Evolutionary conservation across 1,140 invertebrate genomes (phyloP).

Genomic region (Bombus confusus): DNA sequence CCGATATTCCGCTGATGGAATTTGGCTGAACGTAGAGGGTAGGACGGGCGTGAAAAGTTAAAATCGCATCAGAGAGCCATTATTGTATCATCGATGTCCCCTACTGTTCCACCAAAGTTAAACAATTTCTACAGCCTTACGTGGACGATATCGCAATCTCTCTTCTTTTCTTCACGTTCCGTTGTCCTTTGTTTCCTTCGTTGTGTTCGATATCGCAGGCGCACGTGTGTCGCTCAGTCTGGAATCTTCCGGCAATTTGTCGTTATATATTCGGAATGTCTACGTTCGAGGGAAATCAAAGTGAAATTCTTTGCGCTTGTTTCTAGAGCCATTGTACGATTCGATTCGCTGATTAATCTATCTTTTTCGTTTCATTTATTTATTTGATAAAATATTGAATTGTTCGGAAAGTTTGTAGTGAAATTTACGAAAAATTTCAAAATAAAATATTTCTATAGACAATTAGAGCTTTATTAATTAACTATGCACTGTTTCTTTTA

Average conservation of each 20-base stretch:
- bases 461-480: not conserved
- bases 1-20: slow-evolving; percentile 69
- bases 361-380: not conserved
- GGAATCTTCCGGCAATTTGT: slow-evolving; percentile 72
- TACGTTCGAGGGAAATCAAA: slow-evolving; percentile 39
- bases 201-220: slow-evolving; percentile 48
- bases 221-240: slow-evolving; percentile 65
- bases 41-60: slow-evolving; percentile 70
- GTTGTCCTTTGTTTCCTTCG: slow-evolving; percentile 36
- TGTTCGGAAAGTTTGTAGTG: not conserved
- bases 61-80: slow-evolving; percentile 72
- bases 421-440: not conserved
- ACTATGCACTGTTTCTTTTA: not conserved
- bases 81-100: slow-evolving; percentile 72
- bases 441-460: not conserved
- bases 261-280: slow-evolving; percentile 35
- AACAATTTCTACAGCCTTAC: slow-evolving; percentile 73
- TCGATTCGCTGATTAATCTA: not conserved
- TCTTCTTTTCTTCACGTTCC: slow-evolving; percentile 13
- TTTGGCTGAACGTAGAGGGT: slow-evolving; percentile 40
- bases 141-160: slow-evolving; percentile 45
- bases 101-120: slow-evolving; percentile 68
- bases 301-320: not conserved
- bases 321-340: not conserved
- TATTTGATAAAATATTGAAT: not conserved